Evolutionary conservation across 2,888 invertebrate species (phyloP), one percentile per base, ranked within the genome.

Genomic region (Phengaris arion): DNA sequence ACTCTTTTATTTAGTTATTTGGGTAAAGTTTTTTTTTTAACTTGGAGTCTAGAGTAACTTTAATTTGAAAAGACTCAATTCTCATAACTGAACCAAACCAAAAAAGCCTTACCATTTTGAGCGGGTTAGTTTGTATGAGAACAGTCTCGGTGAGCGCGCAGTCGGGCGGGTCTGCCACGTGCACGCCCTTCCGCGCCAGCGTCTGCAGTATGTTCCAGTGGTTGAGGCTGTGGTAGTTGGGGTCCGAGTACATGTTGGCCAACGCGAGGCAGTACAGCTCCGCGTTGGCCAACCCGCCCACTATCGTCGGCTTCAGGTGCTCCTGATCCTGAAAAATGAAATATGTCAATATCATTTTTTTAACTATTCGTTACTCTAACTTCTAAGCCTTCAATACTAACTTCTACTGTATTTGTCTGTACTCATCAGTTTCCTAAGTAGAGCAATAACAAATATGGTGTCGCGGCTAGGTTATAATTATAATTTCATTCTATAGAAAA

Each of bases 131-230:
- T 94, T 99, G 98, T 89, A 98, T 98, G 84, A 99, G 96, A 83
- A 98, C 97, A 78, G 98, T 98, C 94, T 99, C 99, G 68, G 99
- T 99, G 88, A 99, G 96, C 86, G 97, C 97, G 85, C 96, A 95
- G 90, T 98, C 98, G 77, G 96, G 95, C 78, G 97, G 96, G 88
- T 98, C 98, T 77, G 95, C 95, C 80, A 98, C 96, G 85, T 96
- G 97, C 77, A 98, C 96, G 79, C 98, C 98, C 91, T 98, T 98
- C 86, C 98, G 95, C 81, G 97, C 96, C 85, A 99, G 94, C 76
- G 98, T 98, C 94, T 98, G 98, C 86, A 99, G 95, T 86, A 99
- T 98, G 87, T 98, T 97, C 96, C 97, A 97, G 93, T 99, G 98
- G 94, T 98, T 98, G 84, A 98, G 96, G 93, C 97, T 98, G 95